phyloP scores from a whole-genome alignment of 2,797 vertebrate genomes.

The Falco rusticolus region DNA sequence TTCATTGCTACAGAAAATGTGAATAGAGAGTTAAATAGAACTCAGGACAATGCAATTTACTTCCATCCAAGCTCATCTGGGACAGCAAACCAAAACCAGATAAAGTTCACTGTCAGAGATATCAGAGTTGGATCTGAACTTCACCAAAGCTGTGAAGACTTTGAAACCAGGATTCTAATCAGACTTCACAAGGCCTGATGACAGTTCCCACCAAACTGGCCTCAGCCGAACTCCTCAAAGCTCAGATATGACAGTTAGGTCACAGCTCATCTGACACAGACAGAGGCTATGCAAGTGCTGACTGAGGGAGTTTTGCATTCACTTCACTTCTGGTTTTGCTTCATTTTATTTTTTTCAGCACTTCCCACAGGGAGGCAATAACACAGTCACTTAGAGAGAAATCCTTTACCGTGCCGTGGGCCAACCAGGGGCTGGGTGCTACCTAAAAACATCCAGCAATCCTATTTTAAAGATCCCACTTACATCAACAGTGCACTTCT shows the following conservation, averaged over 20 bases:
- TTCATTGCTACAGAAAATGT: neutral
- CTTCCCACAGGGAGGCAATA: neutral
- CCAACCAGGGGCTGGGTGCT: neutral
- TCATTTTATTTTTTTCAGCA: neutral
- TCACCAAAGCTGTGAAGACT: neutral
- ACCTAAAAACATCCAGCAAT: neutral
- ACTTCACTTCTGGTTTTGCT: neutral
- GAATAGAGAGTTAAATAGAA: neutral
- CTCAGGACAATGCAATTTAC: neutral
- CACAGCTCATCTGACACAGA: neutral
- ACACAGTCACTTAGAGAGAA: neutral
- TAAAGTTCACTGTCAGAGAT: neutral
- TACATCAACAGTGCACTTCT: neutral
- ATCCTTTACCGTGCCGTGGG: neutral
- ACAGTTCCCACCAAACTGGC: neutral
- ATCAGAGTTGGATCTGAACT: neutral
- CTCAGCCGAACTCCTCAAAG: neutral
- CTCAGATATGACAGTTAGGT: neutral
- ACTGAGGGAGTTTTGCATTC: neutral
- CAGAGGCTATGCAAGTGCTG: neutral
- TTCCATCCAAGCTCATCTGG: neutral
- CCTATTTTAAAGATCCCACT: neutral
- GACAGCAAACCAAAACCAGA: constrained; percentile 29
- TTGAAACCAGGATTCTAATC: neutral
- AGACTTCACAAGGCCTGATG: neutral